Evolutionary conservation across 2,797 vertebrate genomes (phyloP).

Genomic region (Eptatretus atami): DNA sequence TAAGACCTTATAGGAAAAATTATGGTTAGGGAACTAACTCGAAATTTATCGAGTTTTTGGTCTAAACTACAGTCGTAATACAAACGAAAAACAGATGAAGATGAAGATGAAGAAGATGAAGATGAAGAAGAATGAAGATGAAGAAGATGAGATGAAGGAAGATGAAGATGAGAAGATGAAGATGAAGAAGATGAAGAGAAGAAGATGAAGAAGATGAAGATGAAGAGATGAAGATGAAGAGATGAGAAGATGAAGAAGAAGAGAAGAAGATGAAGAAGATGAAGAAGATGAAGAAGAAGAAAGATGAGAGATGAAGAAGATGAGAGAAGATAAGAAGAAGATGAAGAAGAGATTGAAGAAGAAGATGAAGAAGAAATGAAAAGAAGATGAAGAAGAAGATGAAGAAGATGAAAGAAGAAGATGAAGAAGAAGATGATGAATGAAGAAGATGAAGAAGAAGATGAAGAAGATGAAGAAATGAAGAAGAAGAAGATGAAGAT

Average conservation of each 20-base stretch:
- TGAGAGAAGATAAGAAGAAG: too few relatives aligned
- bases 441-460: too few relatives aligned
- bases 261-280: constrained; percentile 9
- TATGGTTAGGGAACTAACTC: too few relatives aligned
- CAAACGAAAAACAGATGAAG: too few relatives aligned
- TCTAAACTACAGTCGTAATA: too few relatives aligned
- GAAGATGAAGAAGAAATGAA: constrained; percentile 10
- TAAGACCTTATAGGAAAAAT: too few relatives aligned
- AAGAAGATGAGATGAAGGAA: too few relatives aligned
- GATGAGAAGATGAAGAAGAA: neutral
- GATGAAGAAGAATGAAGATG: too few relatives aligned
- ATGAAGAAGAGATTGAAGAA: constrained; percentile 6
- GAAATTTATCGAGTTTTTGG: too few relatives aligned
- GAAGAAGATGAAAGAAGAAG: constrained; percentile 9
- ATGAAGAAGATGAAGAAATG: too few relatives aligned
- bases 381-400: constrained; percentile 9
- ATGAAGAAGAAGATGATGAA: constrained; percentile 11
- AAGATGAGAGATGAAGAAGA: constrained; percentile 11
- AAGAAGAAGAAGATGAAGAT: too few relatives aligned
- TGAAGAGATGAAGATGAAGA: constrained; percentile 11
- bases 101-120: too few relatives aligned
- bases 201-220: constrained; percentile 9
- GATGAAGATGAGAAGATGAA: constrained; percentile 6
- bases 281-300: constrained; percentile 10
- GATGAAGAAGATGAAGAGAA: constrained; percentile 8